A percentile compares a stretch with the other conserved stretches of the same genome.
Conservation (phyloP, 2,113 vertebrate genomes). For the Passer montanus region DNA sequence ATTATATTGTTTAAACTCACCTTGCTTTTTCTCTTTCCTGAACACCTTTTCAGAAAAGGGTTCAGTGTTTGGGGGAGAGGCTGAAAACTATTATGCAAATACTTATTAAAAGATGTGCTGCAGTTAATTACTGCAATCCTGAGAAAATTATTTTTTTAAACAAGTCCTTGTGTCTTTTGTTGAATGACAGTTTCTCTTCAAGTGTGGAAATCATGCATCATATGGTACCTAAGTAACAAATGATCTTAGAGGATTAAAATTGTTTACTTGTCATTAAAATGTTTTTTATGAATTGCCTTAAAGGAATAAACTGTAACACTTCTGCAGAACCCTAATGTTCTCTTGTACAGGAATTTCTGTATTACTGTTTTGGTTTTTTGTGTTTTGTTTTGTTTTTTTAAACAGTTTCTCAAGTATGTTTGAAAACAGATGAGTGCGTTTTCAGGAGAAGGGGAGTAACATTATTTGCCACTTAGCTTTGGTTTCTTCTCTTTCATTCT, state of each 20-base stretch:
- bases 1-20: background rate
- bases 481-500: constrained; percentile 38
- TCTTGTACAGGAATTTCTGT: constrained; percentile 62
- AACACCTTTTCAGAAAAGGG: background rate
- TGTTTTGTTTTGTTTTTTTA: background rate
- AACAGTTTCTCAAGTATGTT: constrained; percentile 25
- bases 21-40: background rate
- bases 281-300: constrained; percentile 68
- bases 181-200: constrained; percentile 32
- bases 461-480: background rate
- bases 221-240: constrained; percentile 54
- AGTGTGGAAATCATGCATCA: background rate
- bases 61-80: background rate
- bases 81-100: constrained; percentile 25
- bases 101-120: background rate
- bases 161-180: background rate
- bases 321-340: constrained; percentile 37
- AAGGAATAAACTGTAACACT: constrained; percentile 58
- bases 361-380: background rate
- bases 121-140: background rate
- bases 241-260: constrained; percentile 48
- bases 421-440: constrained; percentile 5
- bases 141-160: background rate
- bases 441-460: constrained; percentile 23
- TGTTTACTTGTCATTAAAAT: constrained; percentile 56